Evolutionary conservation across 2,113 vertebrate species (phyloP).

Genomic region (Dicaeum eximium): DNA sequence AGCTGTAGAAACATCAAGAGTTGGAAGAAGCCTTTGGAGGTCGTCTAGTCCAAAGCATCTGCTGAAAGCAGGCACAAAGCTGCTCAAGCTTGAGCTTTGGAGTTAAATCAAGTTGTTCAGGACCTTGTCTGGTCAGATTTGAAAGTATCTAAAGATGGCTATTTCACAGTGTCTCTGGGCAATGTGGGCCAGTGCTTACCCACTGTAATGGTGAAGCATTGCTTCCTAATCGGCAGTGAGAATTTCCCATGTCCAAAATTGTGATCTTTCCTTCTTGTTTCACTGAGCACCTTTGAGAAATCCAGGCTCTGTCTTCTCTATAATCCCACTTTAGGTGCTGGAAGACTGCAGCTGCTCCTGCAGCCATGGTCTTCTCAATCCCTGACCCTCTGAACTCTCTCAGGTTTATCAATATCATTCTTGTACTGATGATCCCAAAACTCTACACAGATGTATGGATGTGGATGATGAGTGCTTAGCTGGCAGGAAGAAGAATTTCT

Average conservation of each 20-base stretch:
- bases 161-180: neutral
- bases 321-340: neutral
- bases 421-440: neutral
- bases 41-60: neutral
- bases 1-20: neutral
- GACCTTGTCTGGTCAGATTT: neutral
- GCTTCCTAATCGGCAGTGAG: neutral
- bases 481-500: neutral
- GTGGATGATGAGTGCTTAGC: neutral
- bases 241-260: neutral
- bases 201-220: neutral
- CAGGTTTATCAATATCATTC: neutral
- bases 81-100: neutral
- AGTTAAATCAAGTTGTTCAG: neutral
- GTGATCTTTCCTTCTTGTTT: neutral
- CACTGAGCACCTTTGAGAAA: neutral
- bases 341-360: neutral
- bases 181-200: neutral
- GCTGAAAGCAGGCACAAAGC: neutral
- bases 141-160: neutral
- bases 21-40: neutral
- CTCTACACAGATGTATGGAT: neutral
- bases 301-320: neutral
- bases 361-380: neutral
- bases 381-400: neutral